Evolutionary conservation across 2,113 vertebrate genomes (phyloP), one percentile per base, ranked within the genome.

Genomic region (Grammomys surdaster): DNA sequence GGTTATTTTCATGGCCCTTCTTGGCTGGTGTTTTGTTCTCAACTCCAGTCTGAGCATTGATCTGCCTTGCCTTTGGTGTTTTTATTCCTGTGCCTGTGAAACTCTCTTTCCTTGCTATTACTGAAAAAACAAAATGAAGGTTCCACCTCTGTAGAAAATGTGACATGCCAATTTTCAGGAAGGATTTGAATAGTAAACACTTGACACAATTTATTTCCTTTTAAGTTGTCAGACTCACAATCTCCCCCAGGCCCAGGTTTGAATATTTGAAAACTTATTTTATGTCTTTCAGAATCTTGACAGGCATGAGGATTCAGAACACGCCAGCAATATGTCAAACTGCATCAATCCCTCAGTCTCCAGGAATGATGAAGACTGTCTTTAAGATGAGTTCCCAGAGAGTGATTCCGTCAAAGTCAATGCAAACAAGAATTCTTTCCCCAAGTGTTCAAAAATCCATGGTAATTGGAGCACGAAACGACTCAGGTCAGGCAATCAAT

Each of bases 231-330:
- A 97, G 54, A 58, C 93, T 91, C 89, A 76, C 94, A 96, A 14
- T 46, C 7, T 95, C 65, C 76, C 56, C 20, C 22, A 33, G 87
- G 89, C 88, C 93, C 67, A 90, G 28, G 92, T 89, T 91, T 93
- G 91, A 94, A 95, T 95, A 96, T 95, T 82, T 94, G 90, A 97
- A 97, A 97, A 94, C 51, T 78, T 73, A 54, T 17, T 84, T 97
- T 80, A 97, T 75, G 75, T 81, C 87, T 96, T 95, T 96, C 89
- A 95, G 97, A 94, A 91, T 94, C 82, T 96, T 97, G 96, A 98
- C 92, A 98, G 95, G 94, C 78, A 88, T 43, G 87, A 88, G 73
- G 85, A 91, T 96, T 95, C 13, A 0, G 40, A 96, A 77, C 73
- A 95, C 46, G 56, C 75, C 94, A 96, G 94, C 95, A 80, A 89